Percentiles rank a stretch among this genome's conserved stretches.
Conservation (phyloP, 2,888 invertebrate species). For the Phorcus lineatus region DNA sequence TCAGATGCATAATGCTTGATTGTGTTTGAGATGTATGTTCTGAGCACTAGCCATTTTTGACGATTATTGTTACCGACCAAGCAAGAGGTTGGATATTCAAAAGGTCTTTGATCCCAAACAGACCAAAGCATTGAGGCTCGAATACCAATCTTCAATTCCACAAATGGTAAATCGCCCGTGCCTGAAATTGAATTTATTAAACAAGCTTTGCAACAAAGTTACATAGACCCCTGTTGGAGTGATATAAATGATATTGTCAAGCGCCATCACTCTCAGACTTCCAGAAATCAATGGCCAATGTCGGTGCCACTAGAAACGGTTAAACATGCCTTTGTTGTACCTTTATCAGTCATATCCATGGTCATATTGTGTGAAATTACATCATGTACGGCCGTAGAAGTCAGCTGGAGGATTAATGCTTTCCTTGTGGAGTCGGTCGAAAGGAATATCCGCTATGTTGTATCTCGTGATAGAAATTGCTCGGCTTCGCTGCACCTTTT, state of each 20-base stretch:
- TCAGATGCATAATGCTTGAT: background rate
- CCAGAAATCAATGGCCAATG: background rate
- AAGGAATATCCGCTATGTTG: background rate
- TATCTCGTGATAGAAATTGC: background rate
- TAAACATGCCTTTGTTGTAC: conserved; percentile 3
- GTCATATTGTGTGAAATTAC: conserved; percentile 8
- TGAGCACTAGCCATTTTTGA: background rate
- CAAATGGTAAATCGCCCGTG: conserved; percentile 21
- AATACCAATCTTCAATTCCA: conserved; percentile 13
- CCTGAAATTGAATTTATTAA: conserved; percentile 25
- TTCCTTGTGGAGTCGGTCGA: background rate
- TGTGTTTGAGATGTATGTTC: conserved; percentile 2
- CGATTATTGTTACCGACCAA: background rate
- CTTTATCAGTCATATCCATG: background rate
- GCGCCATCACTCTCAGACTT: background rate
- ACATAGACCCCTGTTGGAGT: background rate
- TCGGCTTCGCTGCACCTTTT: no score
- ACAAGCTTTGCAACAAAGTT: conserved; percentile 4
- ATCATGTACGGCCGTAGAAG: background rate
- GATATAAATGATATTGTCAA: conserved; percentile 14
- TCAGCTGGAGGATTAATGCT: background rate
- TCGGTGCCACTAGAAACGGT: background rate
- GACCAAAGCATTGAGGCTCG: background rate
- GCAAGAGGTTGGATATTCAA: background rate
- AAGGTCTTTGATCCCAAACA: conserved; percentile 6